phyloP scores from a whole-genome alignment of 1,140 invertebrate genomes.

The Asobara japonica region DNA sequence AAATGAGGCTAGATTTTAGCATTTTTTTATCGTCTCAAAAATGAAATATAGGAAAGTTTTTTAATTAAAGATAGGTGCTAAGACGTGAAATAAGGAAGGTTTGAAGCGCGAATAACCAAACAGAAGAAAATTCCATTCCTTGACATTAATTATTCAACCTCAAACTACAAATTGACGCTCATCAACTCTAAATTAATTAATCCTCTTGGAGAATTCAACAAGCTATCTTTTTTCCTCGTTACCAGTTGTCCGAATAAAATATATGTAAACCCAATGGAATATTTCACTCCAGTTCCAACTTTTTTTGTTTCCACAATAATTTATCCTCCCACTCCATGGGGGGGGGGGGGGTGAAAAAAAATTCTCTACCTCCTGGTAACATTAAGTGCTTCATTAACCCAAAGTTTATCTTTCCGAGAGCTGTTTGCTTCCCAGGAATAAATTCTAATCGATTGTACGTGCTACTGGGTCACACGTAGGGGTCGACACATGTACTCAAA shows the following conservation, averaged over 20 bases:
- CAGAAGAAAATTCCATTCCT: too few species aligned
- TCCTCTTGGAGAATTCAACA: not conserved
- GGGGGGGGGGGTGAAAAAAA: too few species aligned
- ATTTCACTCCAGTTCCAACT: not conserved
- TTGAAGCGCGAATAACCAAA: too few species aligned
- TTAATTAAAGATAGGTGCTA: too few species aligned
- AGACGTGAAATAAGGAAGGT: too few species aligned
- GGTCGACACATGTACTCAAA: slow-evolving; percentile 2
- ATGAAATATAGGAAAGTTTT: too few species aligned
- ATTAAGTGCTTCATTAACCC: not conserved
- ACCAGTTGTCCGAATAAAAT: not conserved
- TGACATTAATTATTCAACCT: too few species aligned
- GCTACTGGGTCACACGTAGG: not conserved
- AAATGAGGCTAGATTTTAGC: not conserved
- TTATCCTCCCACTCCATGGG: not conserved
- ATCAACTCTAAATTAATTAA: not conserved
- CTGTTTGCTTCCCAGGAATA: not conserved
- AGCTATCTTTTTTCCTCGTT: not conserved
- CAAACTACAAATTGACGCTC: not conserved
- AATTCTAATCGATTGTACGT: not conserved
- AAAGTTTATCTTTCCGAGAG: not conserved
- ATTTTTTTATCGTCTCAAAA: not conserved
- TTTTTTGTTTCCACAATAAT: too few species aligned
- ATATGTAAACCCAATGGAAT: not conserved
- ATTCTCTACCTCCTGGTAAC: not conserved